Evolutionary conservation across 2,888 invertebrate species (phyloP), one percentile per base, ranked within the genome.

Genomic region (Stratiomys singularior): DNA sequence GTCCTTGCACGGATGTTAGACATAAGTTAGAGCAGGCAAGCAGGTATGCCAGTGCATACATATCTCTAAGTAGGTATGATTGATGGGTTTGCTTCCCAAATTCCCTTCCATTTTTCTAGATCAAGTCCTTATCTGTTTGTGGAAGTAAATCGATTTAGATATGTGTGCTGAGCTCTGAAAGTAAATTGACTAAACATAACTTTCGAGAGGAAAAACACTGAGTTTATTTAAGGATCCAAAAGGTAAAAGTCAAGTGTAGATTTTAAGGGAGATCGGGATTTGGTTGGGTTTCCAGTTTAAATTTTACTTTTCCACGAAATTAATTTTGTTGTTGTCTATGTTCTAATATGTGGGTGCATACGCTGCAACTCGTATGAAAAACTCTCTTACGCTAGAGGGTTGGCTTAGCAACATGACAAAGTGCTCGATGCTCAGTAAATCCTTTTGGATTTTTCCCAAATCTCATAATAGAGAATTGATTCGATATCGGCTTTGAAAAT

Each of bases 101-200:
- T 37, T 44, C 66, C n/a, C 44, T n/a, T 44, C 44, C 44, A 66
- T 66, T 44, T 66, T 44, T 66, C 21, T 66, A 30, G 60, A 60
- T 60, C 60, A 60, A 60, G 30, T 37, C 9, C 44, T 30, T 66
- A 66, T 66, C 44, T 37, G 21, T 25, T 1, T 37, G 66, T 28
- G 27, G 37, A 37, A 66, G 66, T 66, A 66, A 66, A 66, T 66
- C 66, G 66, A 44, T 66, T 66, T 44, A 37, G 44, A 30, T 66
- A n/a, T 66, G 44, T 66, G n/a, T 66, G 66, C 21, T 44, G 18
- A 37, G 66, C 66, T 25, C 66, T 66, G 30, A n/a, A 18, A 11
- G 37, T 66, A 66, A 66, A 66, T 37, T 37, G 66, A 30, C 64
- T 64, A 30, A 66, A 66, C 15, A 21, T 37, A 37, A 66, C 44